Percentiles rank a stretch among this genome's conserved stretches.
These are phyloP conservation scores for Catotricha subobsoleta DNA, from an alignment of 2,888 invertebrate genomes.

Conservation along the genomic window DNA sequence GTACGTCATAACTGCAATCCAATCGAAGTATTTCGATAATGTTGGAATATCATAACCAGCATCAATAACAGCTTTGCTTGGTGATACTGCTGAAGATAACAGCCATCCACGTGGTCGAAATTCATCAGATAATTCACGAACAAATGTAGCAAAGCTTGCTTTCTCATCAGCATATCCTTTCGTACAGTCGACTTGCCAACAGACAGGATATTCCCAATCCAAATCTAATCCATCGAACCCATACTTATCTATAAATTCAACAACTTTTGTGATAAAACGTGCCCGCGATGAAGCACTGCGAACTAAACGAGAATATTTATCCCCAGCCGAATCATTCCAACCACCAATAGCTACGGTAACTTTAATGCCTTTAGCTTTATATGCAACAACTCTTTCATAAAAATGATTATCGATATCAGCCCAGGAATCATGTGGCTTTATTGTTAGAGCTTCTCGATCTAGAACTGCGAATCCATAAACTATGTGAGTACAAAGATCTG, in stretches of 20 bases:
- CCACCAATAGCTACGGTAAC: constrained; percentile 80
- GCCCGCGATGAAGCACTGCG: constrained; percentile 51
- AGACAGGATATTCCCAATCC: constrained; percentile 89
- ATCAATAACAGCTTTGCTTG: constrained; percentile 65
- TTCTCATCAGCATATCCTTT: constrained; percentile 70
- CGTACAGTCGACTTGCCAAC: constrained; percentile 76
- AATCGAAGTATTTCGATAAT: constrained; percentile 61
- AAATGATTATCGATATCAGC: constrained; percentile 82
- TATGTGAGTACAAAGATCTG: constrained; percentile 75
- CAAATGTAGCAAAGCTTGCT: constrained; percentile 53
- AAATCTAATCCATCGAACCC: constrained; percentile 82
- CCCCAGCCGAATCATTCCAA: constrained; percentile 86
- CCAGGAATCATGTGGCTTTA: constrained; percentile 77
- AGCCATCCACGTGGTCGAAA: constrained; percentile 54
- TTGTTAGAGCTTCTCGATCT: constrained; percentile 50
- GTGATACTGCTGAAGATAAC: constrained; percentile 70
- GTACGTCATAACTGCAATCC: constrained; percentile 84
- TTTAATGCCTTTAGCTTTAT: constrained; percentile 55
- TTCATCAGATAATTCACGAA: constrained; percentile 51
- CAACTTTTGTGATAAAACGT: constrained; percentile 53
- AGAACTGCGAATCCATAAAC: constrained; percentile 85
- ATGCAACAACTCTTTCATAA: constrained; percentile 65
- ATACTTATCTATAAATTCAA: constrained; percentile 60
- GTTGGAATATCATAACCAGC: constrained; percentile 66
- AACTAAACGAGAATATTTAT: constrained; percentile 71